Evolutionary conservation across 2,113 vertebrate genomes (phyloP).

Genomic region (Orthochromis malagaraziensis): DNA sequence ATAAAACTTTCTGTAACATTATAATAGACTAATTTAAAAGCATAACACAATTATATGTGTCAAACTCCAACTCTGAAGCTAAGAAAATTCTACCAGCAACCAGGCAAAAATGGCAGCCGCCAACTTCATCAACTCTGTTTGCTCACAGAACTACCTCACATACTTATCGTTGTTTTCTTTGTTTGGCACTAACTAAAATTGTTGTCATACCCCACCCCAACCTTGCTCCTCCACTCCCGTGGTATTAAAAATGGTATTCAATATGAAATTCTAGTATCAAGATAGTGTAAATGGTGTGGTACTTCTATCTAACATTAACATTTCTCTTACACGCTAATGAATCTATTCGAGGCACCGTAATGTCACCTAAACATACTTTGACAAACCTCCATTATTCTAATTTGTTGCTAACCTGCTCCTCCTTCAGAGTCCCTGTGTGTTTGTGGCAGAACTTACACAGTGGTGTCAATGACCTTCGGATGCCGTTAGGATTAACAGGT

Average conservation of each 20-base stretch:
- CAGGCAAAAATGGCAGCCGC: background rate
- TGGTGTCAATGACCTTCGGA: slow-evolving; percentile 26
- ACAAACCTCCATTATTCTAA: background rate
- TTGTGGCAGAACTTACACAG: background rate
- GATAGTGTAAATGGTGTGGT: background rate
- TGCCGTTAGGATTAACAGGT: slow-evolving; percentile 22
- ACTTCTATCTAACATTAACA: background rate
- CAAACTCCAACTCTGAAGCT: background rate
- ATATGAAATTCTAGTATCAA: background rate
- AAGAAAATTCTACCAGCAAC: background rate
- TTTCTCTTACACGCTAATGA: background rate
- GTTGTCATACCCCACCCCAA: background rate
- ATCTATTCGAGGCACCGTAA: background rate
- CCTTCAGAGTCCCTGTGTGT: background rate
- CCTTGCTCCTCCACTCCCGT: rapidly evolving
- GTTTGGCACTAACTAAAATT: background rate
- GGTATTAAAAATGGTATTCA: background rate
- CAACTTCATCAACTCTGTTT: background rate
- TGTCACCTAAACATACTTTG: background rate
- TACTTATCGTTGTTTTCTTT: background rate
- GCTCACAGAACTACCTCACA: background rate
- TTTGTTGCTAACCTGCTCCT: background rate
- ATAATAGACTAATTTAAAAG: background rate
- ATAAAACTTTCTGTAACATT: background rate
- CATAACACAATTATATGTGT: background rate